Base-by-base conservation (phyloP, 2,797 vertebrate genomes). In the Tauraco hartlaubi region DNA sequence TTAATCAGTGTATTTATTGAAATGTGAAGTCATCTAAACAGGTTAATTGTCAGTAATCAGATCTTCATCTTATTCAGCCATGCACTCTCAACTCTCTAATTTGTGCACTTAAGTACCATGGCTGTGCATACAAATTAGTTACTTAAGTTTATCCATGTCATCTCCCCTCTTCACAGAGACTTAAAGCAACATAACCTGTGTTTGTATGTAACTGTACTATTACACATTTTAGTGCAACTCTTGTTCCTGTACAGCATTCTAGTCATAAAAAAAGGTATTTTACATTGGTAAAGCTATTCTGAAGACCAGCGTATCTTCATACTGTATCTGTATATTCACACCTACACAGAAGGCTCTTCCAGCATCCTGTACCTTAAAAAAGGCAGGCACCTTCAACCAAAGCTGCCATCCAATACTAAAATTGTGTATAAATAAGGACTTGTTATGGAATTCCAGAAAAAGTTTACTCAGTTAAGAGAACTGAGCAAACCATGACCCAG, bases 1-100 rank as follows among this genome's bases (percentile, higher is more conserved):
- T 69, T 64, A 66, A 83, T 80, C 75, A 71, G 28, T 67, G 9
- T 71, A 85, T 81, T 90, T 84, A 90, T 6, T 78, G 51, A 83
- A 80, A 85, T 33, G 31, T 80, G 49, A 82, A 88, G 83, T 68
- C 33, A 88, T 58, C 62, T 88, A 49, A 92, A 88, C 54, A 92
- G 33, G 67, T 91, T 82, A 94, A 88, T 66, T 77, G 12, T 35
- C 66, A 58, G 37, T 52, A 74, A 92, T 64, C 79, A 86, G 22
- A 81, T 78, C 72, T 86, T 75, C 54, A 78, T 54, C 44, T 93
- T 77, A 84, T 29, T 86, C 58, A 92, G 62, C 46, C 49, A 78
- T 1, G 1, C 0, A 0, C 63, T 9, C 58, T 61, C 61, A 72
- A 18, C 43, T 35, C 25, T 59, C 12, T 73, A 59, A 90, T 83